These are phyloP conservation scores for Chondrosia reniformis DNA, from an alignment of 37 sponge, comb jelly and placozoan species.

Conservation along the genomic window DNA sequence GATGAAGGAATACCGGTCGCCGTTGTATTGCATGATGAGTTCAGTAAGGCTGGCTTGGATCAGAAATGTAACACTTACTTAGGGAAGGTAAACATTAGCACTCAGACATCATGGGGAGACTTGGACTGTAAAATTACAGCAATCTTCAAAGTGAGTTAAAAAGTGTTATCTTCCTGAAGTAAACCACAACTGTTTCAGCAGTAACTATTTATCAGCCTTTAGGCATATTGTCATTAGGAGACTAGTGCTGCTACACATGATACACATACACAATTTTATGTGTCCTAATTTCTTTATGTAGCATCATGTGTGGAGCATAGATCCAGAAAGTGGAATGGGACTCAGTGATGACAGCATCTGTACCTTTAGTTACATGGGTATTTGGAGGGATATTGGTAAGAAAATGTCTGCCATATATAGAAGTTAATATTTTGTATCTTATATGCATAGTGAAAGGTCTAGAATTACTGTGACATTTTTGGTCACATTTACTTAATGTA, in stretches of 20 bases:
- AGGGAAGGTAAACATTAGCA: not conserved
- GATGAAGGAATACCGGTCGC: slow-evolving; percentile 13
- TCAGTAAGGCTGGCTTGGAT: not conserved
- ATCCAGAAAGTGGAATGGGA: slow-evolving; percentile 47
- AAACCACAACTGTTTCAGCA: no score
- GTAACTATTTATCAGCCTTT: no score
- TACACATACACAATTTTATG: no score
- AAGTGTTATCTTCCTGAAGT: not conserved
- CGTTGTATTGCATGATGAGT: slow-evolving; percentile 21
- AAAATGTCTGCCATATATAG: not conserved
- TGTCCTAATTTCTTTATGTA: no score
- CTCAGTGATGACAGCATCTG: slow-evolving; percentile 54
- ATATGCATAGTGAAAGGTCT: no score
- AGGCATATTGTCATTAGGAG: no score
- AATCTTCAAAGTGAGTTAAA: slow-evolving; percentile 8
- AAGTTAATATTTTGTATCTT: no score
- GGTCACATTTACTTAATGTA: no score
- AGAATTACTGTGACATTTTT: no score
- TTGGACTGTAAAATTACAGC: slow-evolving; percentile 7
- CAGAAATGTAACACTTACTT: slow-evolving; percentile 21
- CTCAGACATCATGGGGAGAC: not conserved
- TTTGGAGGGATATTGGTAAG: slow-evolving; percentile 45
- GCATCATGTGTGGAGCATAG: slow-evolving; percentile 55
- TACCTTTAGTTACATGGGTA: slow-evolving; percentile 43
- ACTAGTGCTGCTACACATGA: no score